These are phyloP conservation scores for Platorchestia sp. DNA, from an alignment of 1,140 invertebrate species.

Conservation along the genomic window DNA sequence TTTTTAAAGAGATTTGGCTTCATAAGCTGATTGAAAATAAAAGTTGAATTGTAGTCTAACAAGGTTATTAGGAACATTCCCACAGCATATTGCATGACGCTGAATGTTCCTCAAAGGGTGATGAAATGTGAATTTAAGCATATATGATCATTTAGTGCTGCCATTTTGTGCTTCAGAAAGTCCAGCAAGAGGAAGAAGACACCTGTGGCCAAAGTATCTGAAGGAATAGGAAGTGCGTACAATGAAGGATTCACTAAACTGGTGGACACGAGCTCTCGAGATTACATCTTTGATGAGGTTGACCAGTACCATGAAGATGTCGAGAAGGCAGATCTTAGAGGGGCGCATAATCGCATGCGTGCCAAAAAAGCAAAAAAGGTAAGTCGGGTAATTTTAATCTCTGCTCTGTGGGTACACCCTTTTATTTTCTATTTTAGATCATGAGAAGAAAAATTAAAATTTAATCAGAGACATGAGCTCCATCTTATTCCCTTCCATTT, in stretches of 20 bases:
- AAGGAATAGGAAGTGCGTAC: constrained; percentile 45
- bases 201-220: neutral
- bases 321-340: neutral
- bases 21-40: neutral
- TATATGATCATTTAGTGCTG: neutral
- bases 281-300: constrained; percentile 37
- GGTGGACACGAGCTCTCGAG: neutral
- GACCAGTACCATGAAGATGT: constrained; percentile 34
- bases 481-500: too few species aligned
- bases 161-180: neutral
- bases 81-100: neutral
- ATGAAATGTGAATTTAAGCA: neutral
- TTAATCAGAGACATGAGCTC: too few species aligned
- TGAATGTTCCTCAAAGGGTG: neutral
- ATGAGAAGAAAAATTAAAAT: too few species aligned
- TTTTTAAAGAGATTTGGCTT: neutral
- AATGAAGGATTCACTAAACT: constrained; percentile 38
- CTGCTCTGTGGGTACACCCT: neutral
- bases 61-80: neutral
- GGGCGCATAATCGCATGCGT: neutral
- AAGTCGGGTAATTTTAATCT: neutral
- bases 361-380: constrained; percentile 37
- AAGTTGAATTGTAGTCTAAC: neutral
- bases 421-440: neutral
- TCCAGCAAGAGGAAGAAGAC: neutral